These are phyloP conservation scores for Oreonectes daqikongensis DNA, from an alignment of 2,797 vertebrate species.

Conservation along the genomic window DNA sequence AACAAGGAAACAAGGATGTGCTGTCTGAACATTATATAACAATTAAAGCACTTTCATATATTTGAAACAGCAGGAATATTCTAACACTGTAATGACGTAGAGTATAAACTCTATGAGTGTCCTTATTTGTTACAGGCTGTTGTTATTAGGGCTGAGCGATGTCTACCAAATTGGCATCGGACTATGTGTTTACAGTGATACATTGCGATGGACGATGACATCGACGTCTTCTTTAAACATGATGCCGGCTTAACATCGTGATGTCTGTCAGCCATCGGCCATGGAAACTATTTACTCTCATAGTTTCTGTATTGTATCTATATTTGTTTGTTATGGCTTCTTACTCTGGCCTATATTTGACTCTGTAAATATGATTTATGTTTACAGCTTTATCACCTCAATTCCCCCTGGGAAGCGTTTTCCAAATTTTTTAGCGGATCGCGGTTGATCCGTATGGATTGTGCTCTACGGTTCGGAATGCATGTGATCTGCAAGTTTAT, in stretches of 20 bases:
- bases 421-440: too few relatives aligned
- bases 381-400: not conserved
- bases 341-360: not conserved
- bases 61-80: not conserved
- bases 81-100: not conserved
- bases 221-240: too few relatives aligned
- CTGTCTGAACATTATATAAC: slow-evolving; percentile 22
- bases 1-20: slow-evolving; percentile 7
- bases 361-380: not conserved
- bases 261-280: too few relatives aligned
- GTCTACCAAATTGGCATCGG: too few relatives aligned
- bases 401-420: not conserved
- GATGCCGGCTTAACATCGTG: too few relatives aligned
- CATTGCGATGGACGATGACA: too few relatives aligned
- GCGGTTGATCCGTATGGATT: too few relatives aligned
- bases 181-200: too few relatives aligned
- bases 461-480: too few relatives aligned
- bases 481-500: too few relatives aligned
- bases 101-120: not conserved
- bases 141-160: too few relatives aligned
- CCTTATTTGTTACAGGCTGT: not conserved
- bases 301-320: not conserved
- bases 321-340: not conserved
- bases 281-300: too few relatives aligned
- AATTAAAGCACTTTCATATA: not conserved